Evolutionary conservation across 2,888 invertebrate species (phyloP).

Genomic region (Lutraria lutraria): DNA sequence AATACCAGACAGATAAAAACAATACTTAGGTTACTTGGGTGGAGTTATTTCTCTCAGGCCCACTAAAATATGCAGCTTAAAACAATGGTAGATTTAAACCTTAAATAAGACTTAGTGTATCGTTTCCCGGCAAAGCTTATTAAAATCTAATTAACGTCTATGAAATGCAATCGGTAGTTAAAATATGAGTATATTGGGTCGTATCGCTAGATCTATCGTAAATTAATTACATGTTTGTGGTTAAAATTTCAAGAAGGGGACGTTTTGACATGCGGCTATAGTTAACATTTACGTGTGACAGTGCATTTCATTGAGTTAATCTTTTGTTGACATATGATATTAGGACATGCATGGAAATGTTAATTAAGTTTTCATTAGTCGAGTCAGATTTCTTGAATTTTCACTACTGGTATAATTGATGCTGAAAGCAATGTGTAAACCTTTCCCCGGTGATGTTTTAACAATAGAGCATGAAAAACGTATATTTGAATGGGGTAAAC

Average conservation of each 20-base stretch:
- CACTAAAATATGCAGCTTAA: neutral
- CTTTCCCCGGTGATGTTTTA: neutral
- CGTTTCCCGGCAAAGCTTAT: neutral
- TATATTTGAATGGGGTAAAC: neutral
- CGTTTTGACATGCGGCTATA: constrained; percentile 1
- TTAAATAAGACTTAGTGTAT: neutral
- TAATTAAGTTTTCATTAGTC: constrained; percentile 28
- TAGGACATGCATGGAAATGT: constrained; percentile 26
- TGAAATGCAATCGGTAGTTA: neutral
- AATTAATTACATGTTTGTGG: constrained; percentile 15
- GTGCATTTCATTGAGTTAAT: constrained; percentile 27
- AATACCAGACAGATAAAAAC: too few species aligned
- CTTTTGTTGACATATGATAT: constrained; percentile 25
- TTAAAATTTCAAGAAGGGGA: neutral
- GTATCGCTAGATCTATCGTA: neutral
- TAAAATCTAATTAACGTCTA: neutral
- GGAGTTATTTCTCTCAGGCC: neutral
- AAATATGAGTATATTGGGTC: neutral
- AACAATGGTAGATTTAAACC: neutral
- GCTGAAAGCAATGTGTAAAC: neutral
- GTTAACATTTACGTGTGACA: constrained; percentile 20
- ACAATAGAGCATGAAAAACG: neutral
- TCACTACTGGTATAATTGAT: neutral
- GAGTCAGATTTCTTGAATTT: constrained; percentile 9
- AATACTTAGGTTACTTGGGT: neutral